Conservation (phyloP, 2,888 invertebrate genomes). For the Vandiemenella viatica region DNA sequence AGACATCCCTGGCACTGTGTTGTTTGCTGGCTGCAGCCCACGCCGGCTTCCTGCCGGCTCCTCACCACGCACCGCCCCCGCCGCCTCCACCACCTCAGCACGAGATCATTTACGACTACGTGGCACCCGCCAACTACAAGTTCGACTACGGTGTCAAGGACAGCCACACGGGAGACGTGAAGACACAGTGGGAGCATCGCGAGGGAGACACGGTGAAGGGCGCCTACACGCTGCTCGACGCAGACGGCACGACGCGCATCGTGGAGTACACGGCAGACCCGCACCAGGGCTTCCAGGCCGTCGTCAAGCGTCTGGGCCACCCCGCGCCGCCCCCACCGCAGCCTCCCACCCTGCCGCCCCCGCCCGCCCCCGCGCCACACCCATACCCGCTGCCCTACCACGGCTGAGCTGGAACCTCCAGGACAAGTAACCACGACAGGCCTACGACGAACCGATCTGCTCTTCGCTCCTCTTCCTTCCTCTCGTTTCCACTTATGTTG, state of each 20-base stretch:
- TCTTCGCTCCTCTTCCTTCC: neutral
- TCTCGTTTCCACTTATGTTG: no score
- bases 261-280: conserved; percentile 21
- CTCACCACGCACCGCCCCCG: no score
- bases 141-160: neutral
- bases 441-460: neutral
- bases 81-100: neutral
- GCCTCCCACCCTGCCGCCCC: neutral
- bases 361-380: neutral
- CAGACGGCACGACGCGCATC: conserved; percentile 5
- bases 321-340: neutral
- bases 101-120: neutral
- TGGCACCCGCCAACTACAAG: neutral
- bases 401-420: neutral
- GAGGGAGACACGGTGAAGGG: conserved; percentile 1
- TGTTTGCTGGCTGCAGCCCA: neutral
- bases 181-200: neutral
- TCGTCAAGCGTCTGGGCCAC: neutral
- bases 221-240: neutral
- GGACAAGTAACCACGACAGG: neutral
- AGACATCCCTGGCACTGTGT: no score
- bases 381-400: neutral
- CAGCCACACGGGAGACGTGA: conserved; percentile 1
- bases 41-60: neutral
- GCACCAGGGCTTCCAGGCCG: conserved; percentile 20